Evolutionary conservation across 2,888 invertebrate species (phyloP), one percentile per base, ranked within the genome.

Genomic region (Drosophila austrosaltans): DNA sequence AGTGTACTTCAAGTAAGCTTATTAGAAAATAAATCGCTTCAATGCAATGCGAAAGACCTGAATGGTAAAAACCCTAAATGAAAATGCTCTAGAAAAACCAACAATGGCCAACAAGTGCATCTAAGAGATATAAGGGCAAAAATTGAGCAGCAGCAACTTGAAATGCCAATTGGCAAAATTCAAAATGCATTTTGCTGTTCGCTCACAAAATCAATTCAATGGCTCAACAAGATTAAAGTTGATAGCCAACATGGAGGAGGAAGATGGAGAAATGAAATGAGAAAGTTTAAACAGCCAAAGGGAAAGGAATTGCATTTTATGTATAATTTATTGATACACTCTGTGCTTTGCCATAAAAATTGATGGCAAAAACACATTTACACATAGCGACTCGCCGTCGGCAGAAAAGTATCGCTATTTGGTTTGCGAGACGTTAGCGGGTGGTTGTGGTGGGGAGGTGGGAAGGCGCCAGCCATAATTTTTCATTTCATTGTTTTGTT

Each of bases 261-360:
- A 2, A 20, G 20, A 44, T 2, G n/a, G 44, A 7, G 10, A 10
- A 20, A 12, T 16, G 22, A 22, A 8, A n/a, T 28, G 32, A 16
- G 12, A 42, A 6, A 7, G 2, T 3, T 5, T 28, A 22, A 1
- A 25, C 7, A 58, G 36, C n/a, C 39, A n/a, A 7, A 39, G 57
- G 10, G 39, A 48, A 53, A 53, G 58, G 16, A 63, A 66, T 66
- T 78, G 83, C 77, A 89, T 75, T 87, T 84, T 76, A 80, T 86
- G 78, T 82, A 75, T 77, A 86, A 85, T 85, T 89, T 89, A 85
- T 87, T 80, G 89, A 88, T 82, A 84, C 87, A 89, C 80, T 88
- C 77, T 78, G 77, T 78, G 77, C 78, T 87, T 57, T 63, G 84
- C 85, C 78, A 87, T 85, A 89, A 85, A 85, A 89, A 85, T 85